These are phyloP conservation scores for Lycaena phlaeas DNA, from an alignment of 2,888 invertebrate species.

Conservation along the genomic window DNA sequence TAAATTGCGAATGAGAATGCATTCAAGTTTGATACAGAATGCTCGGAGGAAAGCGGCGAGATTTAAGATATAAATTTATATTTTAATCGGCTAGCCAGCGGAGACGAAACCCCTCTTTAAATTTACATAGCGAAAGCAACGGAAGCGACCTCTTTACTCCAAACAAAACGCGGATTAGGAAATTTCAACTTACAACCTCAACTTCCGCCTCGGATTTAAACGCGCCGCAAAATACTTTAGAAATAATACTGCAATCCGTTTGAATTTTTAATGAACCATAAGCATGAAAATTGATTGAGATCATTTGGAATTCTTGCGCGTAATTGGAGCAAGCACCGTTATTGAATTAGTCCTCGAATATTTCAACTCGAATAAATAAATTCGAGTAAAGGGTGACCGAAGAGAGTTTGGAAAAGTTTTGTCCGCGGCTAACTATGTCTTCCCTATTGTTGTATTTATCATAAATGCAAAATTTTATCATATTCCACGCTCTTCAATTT, in stretches of 20 bases:
- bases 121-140: conserved; percentile 59
- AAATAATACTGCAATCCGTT: conserved; percentile 57
- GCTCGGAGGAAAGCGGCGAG: conserved; percentile 44
- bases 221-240: conserved; percentile 61
- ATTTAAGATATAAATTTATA: conserved; percentile 66
- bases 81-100: conserved; percentile 53
- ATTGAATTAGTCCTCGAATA: conserved; percentile 59
- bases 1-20: conserved; percentile 58
- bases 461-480: conserved; percentile 7
- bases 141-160: conserved; percentile 51
- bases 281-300: conserved; percentile 61
- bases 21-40: conserved; percentile 50
- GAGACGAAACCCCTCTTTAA: conserved; percentile 40
- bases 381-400: conserved; percentile 36
- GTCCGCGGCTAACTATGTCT: conserved; percentile 19
- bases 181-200: conserved; percentile 57
- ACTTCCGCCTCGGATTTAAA: conserved; percentile 53
- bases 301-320: conserved; percentile 60
- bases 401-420: conserved; percentile 24
- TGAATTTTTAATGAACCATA: conserved; percentile 66
- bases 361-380: conserved; percentile 53
- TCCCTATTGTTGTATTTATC: conserved; percentile 15
- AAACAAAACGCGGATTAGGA: conserved; percentile 48
- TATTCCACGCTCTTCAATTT: conserved; percentile 33
- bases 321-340: conserved; percentile 45